Evolutionary conservation across 2,113 vertebrate genomes (phyloP).

Genomic region (Campylorhamphus procurvoides): DNA sequence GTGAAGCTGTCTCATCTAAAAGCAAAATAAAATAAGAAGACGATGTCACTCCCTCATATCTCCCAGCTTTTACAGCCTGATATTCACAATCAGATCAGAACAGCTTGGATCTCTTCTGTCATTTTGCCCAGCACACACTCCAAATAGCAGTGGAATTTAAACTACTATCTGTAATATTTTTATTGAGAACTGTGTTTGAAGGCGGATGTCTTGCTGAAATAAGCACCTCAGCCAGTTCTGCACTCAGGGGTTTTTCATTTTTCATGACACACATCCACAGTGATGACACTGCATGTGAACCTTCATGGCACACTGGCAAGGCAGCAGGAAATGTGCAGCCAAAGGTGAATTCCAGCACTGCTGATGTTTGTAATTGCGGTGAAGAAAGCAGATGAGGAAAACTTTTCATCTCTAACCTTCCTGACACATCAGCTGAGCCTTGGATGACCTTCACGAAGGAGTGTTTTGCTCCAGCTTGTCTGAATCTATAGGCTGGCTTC

Average conservation of each 20-base stretch:
- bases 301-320: background rate
- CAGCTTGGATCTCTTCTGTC: slow-evolving; percentile 17
- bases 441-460: background rate
- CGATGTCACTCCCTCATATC: background rate
- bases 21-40: slow-evolving; percentile 18
- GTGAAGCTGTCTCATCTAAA: background rate
- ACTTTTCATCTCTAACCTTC: slow-evolving; percentile 16
- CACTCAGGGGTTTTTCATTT: background rate
- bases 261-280: background rate
- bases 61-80: background rate
- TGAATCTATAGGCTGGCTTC: background rate
- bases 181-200: background rate
- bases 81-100: slow-evolving; percentile 30
- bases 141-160: slow-evolving; percentile 36
- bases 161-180: slow-evolving; percentile 28
- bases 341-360: background rate
- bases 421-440: background rate
- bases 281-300: background rate
- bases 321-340: background rate
- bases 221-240: background rate
- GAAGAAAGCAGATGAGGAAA: slow-evolving; percentile 24
- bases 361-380: slow-evolving; percentile 2
- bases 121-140: background rate
- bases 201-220: slow-evolving; percentile 32
- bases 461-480: background rate